phyloP scores from a whole-genome alignment of 2,113 vertebrate species.

The Brachyistius frenatus region DNA sequence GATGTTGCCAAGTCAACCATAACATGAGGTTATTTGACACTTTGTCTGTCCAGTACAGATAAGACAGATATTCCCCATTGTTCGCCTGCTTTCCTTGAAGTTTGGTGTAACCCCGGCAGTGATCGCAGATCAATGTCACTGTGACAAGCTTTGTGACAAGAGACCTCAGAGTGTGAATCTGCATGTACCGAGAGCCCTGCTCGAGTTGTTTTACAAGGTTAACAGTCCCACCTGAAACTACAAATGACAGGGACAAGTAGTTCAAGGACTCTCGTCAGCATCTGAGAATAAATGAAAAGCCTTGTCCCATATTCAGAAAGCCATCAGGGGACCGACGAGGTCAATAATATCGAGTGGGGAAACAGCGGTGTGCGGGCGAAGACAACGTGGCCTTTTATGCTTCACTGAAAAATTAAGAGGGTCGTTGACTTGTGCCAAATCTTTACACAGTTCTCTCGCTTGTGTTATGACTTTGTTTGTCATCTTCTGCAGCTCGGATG shows the following conservation, averaged over 20 bases:
- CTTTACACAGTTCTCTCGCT: conserved; percentile 22
- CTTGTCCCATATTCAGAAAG: conserved; percentile 68
- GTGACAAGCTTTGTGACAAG: conserved; percentile 38
- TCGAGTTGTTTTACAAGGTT: conserved; percentile 61
- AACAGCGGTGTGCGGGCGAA: neutral
- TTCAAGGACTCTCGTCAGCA: conserved; percentile 68
- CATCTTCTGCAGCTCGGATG: conserved; percentile 30
- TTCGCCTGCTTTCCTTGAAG: conserved; percentile 9
- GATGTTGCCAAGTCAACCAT: neutral
- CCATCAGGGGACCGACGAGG: conserved; percentile 50
- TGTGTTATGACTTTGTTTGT: conserved; percentile 43
- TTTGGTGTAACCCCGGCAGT: conserved; percentile 2
- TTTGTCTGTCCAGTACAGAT: neutral
- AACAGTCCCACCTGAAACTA: conserved; percentile 54
- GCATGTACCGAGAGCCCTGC: conserved; percentile 19
- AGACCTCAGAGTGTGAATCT: conserved; percentile 13
- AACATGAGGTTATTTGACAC: neutral
- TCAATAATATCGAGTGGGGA: conserved; percentile 59
- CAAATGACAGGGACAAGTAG: conserved; percentile 63
- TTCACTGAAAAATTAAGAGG: conserved; percentile 41
- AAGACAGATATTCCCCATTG: neutral
- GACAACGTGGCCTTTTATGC: conserved; percentile 48
- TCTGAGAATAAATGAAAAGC: conserved; percentile 69
- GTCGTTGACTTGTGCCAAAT: conserved; percentile 5
- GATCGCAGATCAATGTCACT: conserved; percentile 41